Evolutionary conservation across 2,113 vertebrate species (phyloP).

Genomic region (Ovis canadensis): DNA sequence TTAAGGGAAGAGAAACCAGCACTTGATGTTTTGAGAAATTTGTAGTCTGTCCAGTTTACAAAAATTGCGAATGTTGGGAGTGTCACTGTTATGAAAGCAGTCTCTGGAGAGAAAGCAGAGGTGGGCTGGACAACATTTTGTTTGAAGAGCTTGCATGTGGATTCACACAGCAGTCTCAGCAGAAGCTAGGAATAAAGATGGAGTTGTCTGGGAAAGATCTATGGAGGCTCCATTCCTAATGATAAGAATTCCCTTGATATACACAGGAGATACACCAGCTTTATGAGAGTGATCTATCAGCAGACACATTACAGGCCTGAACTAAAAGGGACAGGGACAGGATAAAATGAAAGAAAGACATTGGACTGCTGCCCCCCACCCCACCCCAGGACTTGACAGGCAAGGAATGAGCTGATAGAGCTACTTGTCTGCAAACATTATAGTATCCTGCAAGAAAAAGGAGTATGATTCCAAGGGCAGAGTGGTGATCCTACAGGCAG

Average conservation of each 20-base stretch:
- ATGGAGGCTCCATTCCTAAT: neutral
- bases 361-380: rapidly evolving
- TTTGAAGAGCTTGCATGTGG: neutral
- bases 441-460: neutral
- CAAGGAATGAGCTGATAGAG: neutral
- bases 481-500: neutral
- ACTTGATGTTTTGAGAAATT: neutral
- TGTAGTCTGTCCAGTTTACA: neutral
- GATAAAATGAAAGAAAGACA: neutral
- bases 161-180: neutral
- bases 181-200: neutral
- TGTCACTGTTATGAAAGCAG: neutral
- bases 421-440: neutral
- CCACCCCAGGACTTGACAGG: neutral
- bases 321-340: neutral
- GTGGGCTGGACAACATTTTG: neutral
- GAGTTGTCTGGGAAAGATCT: neutral
- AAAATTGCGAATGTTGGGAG: neutral
- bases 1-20: neutral
- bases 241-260: neutral
- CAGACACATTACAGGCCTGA: neutral
- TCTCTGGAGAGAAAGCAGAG: neutral
- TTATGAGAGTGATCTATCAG: neutral
- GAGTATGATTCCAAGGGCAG: neutral
- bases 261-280: neutral